Percentiles rank a stretch among this genome's conserved stretches.
Evolutionary conservation across 1,140 invertebrate genomes (phyloP).

Genomic region (Paramacrobiotus metropolitanus): DNA sequence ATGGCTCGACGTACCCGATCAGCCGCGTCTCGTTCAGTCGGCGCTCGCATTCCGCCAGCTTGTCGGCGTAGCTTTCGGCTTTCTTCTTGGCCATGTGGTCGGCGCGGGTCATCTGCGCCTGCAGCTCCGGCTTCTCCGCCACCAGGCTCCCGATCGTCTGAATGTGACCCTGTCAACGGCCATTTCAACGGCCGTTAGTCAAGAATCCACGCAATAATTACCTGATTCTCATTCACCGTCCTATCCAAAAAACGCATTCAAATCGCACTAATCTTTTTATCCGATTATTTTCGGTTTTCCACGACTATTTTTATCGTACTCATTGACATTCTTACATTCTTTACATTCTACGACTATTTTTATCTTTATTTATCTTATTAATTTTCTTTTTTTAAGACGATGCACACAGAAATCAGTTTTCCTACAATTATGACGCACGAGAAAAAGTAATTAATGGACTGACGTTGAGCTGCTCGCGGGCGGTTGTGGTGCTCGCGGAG

Average conservation of each 20-base stretch:
- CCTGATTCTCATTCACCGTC: background rate
- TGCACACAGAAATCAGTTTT: too few relatives aligned
- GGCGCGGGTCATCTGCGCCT: slow-evolving; percentile 34
- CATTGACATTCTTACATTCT: too few relatives aligned
- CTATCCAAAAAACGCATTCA: too few relatives aligned
- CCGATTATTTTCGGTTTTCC: background rate
- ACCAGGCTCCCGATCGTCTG: slow-evolving; percentile 53
- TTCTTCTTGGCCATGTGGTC: slow-evolving; percentile 35
- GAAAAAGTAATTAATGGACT: background rate
- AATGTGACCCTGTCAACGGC: slow-evolving; percentile 34
- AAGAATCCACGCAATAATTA: background rate
- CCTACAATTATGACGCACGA: too few relatives aligned
- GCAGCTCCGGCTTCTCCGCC: slow-evolving; percentile 48
- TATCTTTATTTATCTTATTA: too few relatives aligned
- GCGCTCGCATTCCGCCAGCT: background rate
- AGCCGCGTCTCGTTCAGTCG: background rate
- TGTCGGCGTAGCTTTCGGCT: slow-evolving; percentile 14
- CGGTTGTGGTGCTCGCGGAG: background rate
- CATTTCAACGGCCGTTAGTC: too few relatives aligned
- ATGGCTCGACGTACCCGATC: background rate
- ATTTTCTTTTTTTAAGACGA: too few relatives aligned
- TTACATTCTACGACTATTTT: too few relatives aligned
- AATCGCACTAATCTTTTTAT: background rate
- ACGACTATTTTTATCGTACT: background rate
- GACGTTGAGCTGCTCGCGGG: background rate